phyloP scores from a whole-genome alignment of 1,140 invertebrate genomes.

The Triops longicaudatus region DNA sequence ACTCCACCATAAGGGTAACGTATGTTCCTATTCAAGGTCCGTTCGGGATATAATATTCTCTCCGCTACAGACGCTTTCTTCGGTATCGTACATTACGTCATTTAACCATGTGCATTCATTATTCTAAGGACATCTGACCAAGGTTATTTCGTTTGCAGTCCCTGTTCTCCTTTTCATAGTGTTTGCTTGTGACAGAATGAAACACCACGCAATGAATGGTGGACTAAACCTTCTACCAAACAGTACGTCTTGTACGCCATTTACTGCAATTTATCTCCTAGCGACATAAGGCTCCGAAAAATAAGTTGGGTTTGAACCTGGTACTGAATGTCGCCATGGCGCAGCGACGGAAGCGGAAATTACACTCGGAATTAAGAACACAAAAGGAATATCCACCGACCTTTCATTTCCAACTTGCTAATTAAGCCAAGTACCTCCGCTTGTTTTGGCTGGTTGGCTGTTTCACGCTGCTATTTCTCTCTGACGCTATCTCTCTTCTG shows the following conservation, averaged over 20 bases:
- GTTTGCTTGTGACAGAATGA: too few species aligned
- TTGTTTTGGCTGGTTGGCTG: not conserved
- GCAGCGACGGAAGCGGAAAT: not conserved
- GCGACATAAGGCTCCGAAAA: not conserved
- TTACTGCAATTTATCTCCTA: not conserved
- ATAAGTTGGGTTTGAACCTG: not conserved
- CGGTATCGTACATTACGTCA: too few species aligned
- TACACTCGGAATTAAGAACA: not conserved
- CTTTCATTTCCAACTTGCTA: conserved; percentile 12
- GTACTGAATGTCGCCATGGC: not conserved
- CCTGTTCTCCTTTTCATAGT: too few species aligned
- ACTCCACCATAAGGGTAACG: too few species aligned
- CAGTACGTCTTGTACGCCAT: not conserved
- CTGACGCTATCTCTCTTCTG: not conserved
- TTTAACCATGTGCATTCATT: too few species aligned
- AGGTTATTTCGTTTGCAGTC: too few species aligned
- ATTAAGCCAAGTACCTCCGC: conserved; percentile 4
- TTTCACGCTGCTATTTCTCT: not conserved
- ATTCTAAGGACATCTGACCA: too few species aligned
- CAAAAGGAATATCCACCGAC: not conserved
- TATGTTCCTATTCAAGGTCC: too few species aligned
- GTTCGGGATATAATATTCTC: too few species aligned
- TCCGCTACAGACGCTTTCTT: too few species aligned
- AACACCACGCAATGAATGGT: too few species aligned
- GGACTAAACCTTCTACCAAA: too few species aligned